These are phyloP conservation scores for Psilanteris sp. DNA, from an alignment of 1,140 invertebrate species.

Conservation along the genomic window DNA sequence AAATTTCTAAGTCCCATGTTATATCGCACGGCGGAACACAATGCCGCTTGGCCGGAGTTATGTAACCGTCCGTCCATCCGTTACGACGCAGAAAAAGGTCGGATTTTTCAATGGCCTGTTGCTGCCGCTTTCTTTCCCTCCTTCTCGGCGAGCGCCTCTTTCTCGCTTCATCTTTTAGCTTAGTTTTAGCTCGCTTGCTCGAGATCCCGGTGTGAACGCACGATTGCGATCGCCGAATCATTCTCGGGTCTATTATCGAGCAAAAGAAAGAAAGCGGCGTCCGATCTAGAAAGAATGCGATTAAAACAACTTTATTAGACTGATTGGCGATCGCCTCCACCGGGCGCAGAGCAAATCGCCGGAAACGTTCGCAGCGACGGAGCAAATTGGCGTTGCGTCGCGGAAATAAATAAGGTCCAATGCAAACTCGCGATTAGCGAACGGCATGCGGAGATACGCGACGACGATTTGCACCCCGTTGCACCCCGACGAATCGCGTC, in stretches of 20 bases:
- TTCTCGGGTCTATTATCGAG: constrained; percentile 41
- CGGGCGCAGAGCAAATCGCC: constrained; percentile 6
- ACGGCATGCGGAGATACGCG: too few species aligned
- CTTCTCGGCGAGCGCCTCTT: background rate
- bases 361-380: too few species aligned
- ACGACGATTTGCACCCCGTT: too few species aligned
- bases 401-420: too few species aligned
- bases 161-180: constrained; percentile 15
- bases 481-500: too few species aligned
- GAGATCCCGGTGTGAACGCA: constrained; percentile 55
- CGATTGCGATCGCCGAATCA: constrained; percentile 55
- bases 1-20: constrained; percentile 77
- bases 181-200: constrained; percentile 8
- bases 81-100: constrained; percentile 63
- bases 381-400: too few species aligned
- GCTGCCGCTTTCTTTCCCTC: constrained; percentile 14
- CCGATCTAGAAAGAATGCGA: constrained; percentile 1
- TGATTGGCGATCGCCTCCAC: constrained; percentile 14
- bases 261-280: background rate
- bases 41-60: constrained; percentile 67
- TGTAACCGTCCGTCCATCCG: constrained; percentile 70
- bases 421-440: too few species aligned
- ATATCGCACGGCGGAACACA: constrained; percentile 65
- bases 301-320: constrained; percentile 48
- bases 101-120: constrained; percentile 59